These are phyloP conservation scores for Anticlea derivata DNA, from an alignment of 2,888 invertebrate genomes.

Conservation along the genomic window DNA sequence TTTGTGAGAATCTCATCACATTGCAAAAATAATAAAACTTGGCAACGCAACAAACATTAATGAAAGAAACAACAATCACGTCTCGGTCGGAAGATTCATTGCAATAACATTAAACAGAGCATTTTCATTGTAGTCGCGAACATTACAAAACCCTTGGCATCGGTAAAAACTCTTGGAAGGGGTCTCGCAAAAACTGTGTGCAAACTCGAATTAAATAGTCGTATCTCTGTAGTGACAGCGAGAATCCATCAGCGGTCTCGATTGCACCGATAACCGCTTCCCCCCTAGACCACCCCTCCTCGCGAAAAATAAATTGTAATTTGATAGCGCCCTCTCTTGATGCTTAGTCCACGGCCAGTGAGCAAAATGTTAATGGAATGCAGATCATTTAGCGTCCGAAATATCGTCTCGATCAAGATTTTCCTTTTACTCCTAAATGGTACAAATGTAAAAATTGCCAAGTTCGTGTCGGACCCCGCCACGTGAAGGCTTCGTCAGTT, in stretches of 20 bases:
- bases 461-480: too few species aligned
- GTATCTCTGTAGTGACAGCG: conserved; percentile 69
- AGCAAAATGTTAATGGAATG: conserved; percentile 36
- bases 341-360: conserved; percentile 36
- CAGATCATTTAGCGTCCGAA: conserved; percentile 25
- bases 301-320: conserved; percentile 65
- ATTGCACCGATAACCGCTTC: conserved; percentile 59
- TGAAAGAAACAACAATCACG: conserved; percentile 23
- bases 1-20: conserved; percentile 7
- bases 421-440: conserved; percentile 1
- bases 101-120: conserved; percentile 23
- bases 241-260: conserved; percentile 71
- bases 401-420: conserved; percentile 30
- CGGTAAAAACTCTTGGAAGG: conserved; percentile 50
- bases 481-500: too few species aligned
- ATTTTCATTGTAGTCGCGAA: conserved; percentile 42
- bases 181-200: conserved; percentile 65
- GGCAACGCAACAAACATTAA: conserved; percentile 28
- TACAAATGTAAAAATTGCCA: too few species aligned
- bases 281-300: conserved; percentile 29
- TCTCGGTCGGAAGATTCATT: conserved; percentile 22
- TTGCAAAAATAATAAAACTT: conserved; percentile 24
- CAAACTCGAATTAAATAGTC: conserved; percentile 77
- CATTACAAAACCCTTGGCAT: conserved; percentile 48
- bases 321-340: conserved; percentile 54